phyloP scores from a whole-genome alignment of 2,113 vertebrate genomes.

The Saimiri boliviensis region DNA sequence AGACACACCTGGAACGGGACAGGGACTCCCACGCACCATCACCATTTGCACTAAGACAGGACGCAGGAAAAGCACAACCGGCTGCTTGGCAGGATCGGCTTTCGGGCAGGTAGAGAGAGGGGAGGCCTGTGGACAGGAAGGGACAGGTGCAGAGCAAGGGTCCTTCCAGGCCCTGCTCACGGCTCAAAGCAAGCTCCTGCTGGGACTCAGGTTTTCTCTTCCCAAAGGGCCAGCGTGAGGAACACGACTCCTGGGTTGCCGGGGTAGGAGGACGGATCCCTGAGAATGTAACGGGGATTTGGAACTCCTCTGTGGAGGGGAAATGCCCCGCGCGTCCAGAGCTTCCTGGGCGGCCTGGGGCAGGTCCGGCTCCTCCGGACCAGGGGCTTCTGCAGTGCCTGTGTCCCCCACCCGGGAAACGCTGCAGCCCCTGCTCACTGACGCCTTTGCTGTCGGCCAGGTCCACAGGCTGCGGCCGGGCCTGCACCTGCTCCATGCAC shows the following conservation, averaged over 20 bases:
- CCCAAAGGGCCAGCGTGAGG: too few species aligned
- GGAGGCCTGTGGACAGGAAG: too few species aligned
- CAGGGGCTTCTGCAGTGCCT: background rate
- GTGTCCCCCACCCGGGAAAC: background rate
- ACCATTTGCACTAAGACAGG: accelerated
- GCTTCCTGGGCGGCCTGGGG: background rate
- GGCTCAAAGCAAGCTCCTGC: too few species aligned
- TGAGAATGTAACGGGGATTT: background rate
- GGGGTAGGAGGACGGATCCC: background rate
- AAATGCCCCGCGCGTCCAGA: background rate
- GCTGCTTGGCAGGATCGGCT: too few species aligned
- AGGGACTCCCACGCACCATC: background rate
- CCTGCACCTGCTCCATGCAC: slow-evolving; percentile 66
- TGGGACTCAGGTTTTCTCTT: too few species aligned
- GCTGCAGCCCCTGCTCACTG: slow-evolving; percentile 67
- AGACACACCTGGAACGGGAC: slow-evolving; percentile 82
- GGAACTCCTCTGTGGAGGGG: background rate
- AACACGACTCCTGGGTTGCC: too few species aligned
- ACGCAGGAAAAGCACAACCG: too few species aligned
- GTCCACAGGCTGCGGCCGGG: slow-evolving; percentile 91
- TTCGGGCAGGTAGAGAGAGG: too few species aligned
- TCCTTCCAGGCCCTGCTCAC: too few species aligned
- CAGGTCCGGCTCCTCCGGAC: accelerated
- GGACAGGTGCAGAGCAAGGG: too few species aligned
- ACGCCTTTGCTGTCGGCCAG: slow-evolving; percentile 91